Evolutionary conservation across 2,797 vertebrate genomes (phyloP), one percentile per base, ranked within the genome.

Genomic region (Austrolebias charrua): DNA sequence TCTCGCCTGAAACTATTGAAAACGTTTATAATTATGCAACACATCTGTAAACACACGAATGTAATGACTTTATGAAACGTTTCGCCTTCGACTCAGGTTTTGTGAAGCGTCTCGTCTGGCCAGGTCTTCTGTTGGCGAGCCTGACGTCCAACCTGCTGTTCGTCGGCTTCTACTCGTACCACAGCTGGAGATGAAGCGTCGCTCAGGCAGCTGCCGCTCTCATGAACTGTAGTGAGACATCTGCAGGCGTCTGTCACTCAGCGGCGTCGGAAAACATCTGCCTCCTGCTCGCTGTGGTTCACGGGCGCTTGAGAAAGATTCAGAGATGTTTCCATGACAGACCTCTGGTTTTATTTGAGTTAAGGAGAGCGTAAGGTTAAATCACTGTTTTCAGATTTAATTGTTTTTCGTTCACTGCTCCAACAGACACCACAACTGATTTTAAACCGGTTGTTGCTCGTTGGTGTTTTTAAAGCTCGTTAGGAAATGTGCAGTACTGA

Each of bases 91-190:
- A 20, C 35, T 19, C 86, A 99, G 96, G 94, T 83, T 83, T 66
- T 12, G 51, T 92, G 0, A 88, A 85, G 18, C 75, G 74, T 63
- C 85, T 88, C 0, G 38, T 94, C 11, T 89, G 94, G 63, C 90
- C 90, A 0, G 92, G 93, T 6, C 89, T 98, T 55, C 81, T 98
- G 4, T 88, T 95, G 0, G 11, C 88, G 47, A 99, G 97, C 83
- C 81, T 99, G 82, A 92, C 94, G 0, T 81, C 90, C 76, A 98
- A 98, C 50, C 78, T 96, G 20, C 15, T 94, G 55, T 95, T 96
- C 84, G 91, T 91, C 5, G 90, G 91, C 0, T 84, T 94, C 69
- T 97, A 95, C 51, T 66, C 94, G 64, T 97, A 95, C 89, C 90
- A 91, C 80, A 94, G 84, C 75, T 93, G 89, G 91, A 88, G 48